Percentiles rank a stretch among this genome's conserved stretches.
phyloP scores from a whole-genome alignment of 2,888 invertebrate genomes.

The Eupithecia exiguata region DNA sequence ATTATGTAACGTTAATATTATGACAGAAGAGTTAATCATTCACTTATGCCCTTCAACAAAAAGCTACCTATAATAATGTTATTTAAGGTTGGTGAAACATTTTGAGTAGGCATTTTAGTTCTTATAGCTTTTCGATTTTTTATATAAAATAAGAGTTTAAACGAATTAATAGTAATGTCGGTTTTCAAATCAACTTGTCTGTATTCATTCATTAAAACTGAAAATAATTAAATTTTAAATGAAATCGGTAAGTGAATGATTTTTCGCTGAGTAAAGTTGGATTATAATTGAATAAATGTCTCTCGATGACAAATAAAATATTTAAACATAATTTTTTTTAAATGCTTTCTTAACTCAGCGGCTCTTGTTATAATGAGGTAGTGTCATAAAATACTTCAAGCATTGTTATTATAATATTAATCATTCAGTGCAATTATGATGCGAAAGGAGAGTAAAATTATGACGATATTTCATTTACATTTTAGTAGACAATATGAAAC shows the following conservation, averaged over 20 bases:
- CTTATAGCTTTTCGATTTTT: too few species aligned
- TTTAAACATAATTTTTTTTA: too few species aligned
- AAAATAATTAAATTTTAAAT: background rate
- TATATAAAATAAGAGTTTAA: too few species aligned
- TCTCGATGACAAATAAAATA: background rate
- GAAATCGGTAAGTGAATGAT: slow-evolving; percentile 29
- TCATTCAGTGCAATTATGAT: background rate
- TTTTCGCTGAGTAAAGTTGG: slow-evolving; percentile 30
- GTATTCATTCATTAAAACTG: background rate
- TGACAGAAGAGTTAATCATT: slow-evolving; percentile 14
- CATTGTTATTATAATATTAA: background rate
- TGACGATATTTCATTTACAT: slow-evolving; percentile 42
- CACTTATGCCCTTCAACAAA: slow-evolving; percentile 3
- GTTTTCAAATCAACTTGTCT: background rate
- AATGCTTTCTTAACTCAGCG: slow-evolving; percentile 45
- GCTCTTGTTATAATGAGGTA: slow-evolving; percentile 49
- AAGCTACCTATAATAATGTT: too few species aligned
- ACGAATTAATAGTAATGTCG: too few species aligned
- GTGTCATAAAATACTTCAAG: slow-evolving; percentile 44
- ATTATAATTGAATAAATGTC: background rate
- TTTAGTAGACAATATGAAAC: slow-evolving; percentile 28
- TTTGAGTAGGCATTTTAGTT: background rate
- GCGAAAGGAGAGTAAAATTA: slow-evolving; percentile 25
- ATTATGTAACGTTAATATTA: background rate
- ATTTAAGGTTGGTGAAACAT: too few species aligned